phyloP scores from a whole-genome alignment of 2,888 invertebrate species.

The Patella ulyssiponensis region DNA sequence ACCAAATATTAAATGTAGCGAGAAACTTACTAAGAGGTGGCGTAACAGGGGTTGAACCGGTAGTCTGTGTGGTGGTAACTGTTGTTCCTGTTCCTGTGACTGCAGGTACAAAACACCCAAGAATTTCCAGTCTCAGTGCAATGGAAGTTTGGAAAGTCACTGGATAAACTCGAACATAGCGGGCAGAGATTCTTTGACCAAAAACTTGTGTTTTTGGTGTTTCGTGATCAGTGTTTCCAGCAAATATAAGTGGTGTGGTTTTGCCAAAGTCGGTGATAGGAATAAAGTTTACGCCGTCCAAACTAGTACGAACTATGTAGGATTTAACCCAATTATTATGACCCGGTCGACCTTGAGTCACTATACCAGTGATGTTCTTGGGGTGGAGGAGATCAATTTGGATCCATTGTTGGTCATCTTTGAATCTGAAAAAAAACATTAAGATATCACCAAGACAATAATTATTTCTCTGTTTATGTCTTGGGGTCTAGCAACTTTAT shows the following conservation, averaged over 20 bases:
- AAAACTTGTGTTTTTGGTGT: conserved; percentile 40
- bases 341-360: conserved; percentile 41
- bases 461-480: too few species aligned
- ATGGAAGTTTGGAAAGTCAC: conserved; percentile 50
- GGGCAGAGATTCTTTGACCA: conserved; percentile 51
- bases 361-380: conserved; percentile 38
- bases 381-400: conserved; percentile 36
- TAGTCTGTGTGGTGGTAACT: conserved; percentile 3
- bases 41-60: conserved; percentile 4
- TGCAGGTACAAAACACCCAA: conserved; percentile 43
- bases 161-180: conserved; percentile 54
- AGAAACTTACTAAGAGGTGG: too few species aligned
- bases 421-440: not conserved
- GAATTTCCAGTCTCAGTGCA: conserved; percentile 55
- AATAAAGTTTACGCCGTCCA: conserved; percentile 35
- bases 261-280: conserved; percentile 30
- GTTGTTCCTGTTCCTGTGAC: not conserved
- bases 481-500: too few species aligned
- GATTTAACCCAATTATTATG: conserved; percentile 42
- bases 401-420: conserved; percentile 16
- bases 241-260: conserved; percentile 27
- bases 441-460: too few species aligned
- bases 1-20: too few species aligned
- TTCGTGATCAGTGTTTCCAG: conserved; percentile 39
- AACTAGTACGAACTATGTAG: conserved; percentile 36